Conservation (phyloP, 2,888 invertebrate species). For the Hanleya hanleyi region DNA sequence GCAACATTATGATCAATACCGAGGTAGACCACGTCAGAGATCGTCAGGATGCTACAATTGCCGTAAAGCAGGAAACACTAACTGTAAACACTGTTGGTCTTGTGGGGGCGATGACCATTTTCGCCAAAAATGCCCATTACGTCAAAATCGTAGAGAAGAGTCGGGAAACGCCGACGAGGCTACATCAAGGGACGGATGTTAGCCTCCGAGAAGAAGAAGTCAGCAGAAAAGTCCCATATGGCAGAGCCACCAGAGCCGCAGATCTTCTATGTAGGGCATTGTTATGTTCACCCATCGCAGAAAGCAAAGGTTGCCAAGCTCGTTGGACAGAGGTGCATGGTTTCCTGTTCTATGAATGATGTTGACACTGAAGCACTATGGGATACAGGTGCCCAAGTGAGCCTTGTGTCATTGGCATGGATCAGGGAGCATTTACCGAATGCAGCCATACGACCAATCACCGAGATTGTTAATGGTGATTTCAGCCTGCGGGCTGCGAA, state of each 20-base stretch:
- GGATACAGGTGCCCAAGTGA: conserved; percentile 1
- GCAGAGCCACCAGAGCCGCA: background rate
- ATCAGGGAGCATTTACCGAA: background rate
- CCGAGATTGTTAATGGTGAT: background rate
- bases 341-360: background rate
- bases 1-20: too few relatives aligned
- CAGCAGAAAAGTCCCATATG: background rate
- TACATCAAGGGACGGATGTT: too few relatives aligned
- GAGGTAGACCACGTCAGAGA: too few relatives aligned
- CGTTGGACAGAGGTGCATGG: background rate
- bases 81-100: background rate
- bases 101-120: background rate
- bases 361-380: background rate
- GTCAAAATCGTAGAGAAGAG: too few relatives aligned
- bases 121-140: background rate
- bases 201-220: background rate
- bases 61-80: background rate
- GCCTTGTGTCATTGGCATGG: background rate
- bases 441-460: background rate
- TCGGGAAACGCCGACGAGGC: background rate
- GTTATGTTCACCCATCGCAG: background rate
- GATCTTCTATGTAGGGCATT: background rate
- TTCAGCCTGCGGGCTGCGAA: background rate
- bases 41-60: background rate
- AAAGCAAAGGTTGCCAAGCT: background rate